A percentile compares a stretch with the other conserved stretches of the same genome.
phyloP scores from a whole-genome alignment of 1,140 invertebrate genomes.

The Trypoxylus dichotomus region DNA sequence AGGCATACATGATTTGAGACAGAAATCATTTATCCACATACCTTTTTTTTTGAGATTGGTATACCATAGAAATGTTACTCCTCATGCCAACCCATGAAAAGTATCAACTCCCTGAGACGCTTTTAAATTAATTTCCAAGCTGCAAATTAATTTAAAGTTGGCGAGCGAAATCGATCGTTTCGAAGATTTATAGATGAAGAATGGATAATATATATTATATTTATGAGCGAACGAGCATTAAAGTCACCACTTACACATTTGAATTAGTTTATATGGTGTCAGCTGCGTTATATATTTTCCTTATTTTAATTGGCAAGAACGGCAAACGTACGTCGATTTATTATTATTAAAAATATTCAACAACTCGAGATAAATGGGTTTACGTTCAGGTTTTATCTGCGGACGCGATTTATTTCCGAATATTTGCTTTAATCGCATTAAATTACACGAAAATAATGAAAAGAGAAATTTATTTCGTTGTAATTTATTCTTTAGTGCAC shows the following conservation, averaged over 20 bases:
- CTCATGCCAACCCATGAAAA: too few species aligned
- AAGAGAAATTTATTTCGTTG: conserved; percentile 24
- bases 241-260: conserved; percentile 11
- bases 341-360: not conserved
- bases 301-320: conserved; percentile 1
- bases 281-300: not conserved
- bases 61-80: too few species aligned
- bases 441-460: conserved; percentile 24
- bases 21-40: not conserved
- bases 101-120: too few species aligned
- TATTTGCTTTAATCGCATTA: conserved; percentile 18
- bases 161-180: not conserved
- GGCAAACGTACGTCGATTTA: not conserved
- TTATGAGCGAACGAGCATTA: not conserved
- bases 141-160: conserved; percentile 10
- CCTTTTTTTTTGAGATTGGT: too few species aligned
- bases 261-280: conserved; percentile 12
- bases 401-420: not conserved
- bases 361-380: not conserved
- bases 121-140: not conserved
- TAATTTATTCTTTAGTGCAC: not conserved
- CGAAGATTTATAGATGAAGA: not conserved
- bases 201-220: conserved; percentile 1
- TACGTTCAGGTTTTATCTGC: not conserved
- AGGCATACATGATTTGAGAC: not conserved